Base-by-base conservation (phyloP, 2,113 vertebrate genomes). In the Clinocottus analis region DNA sequence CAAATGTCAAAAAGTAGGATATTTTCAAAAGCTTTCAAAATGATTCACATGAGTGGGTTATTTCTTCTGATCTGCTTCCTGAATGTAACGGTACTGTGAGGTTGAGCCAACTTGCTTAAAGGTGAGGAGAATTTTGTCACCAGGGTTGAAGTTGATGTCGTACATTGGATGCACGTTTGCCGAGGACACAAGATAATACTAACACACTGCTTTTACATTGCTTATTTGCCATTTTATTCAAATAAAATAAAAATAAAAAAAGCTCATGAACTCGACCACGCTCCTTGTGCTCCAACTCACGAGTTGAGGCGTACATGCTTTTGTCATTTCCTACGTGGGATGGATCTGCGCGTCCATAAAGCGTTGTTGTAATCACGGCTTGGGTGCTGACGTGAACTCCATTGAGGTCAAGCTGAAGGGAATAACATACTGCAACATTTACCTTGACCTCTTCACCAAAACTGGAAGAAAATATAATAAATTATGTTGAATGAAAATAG, bases 1-100 rank as follows among this genome's bases (percentile, higher is more conserved):
- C 10, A 66, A 58, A 12, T 75, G 13, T 19, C 23, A 37, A 35
- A 33, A 69, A 70, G 55, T 47, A 68, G 51, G 58, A 65, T 23
- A 53, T 51, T 14, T 31, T 62, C 41, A 55, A 47, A 61, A n/a
- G 2, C 37, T 47, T 45, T 61, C 11, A 17, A 35, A 68, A 21
- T 31, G 8, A 49, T 31, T 56, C n/a, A 23, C 13, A 27, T 10
- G 19, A 51, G 16, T 4, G 1, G 7, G 19, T n/a, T 29, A 13
- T 43, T 29, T 19, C 12, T 56, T 29, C 11, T 80, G 43, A 67
- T 39, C 19, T 69, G 31, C 29, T 49, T 13, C 14, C 27, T 13
- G 59, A 47, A 29, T 49, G 29, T 21, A 1, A 39, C 13, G 1
- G 17, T 31, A 29, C 14, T 19, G 5, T 75, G 37, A 37, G 7